A percentile compares a stretch with the other conserved stretches of the same genome.
These are phyloP conservation scores for Sebastes glaucus DNA, from an alignment of 2,797 vertebrate genomes.

Conservation along the genomic window DNA sequence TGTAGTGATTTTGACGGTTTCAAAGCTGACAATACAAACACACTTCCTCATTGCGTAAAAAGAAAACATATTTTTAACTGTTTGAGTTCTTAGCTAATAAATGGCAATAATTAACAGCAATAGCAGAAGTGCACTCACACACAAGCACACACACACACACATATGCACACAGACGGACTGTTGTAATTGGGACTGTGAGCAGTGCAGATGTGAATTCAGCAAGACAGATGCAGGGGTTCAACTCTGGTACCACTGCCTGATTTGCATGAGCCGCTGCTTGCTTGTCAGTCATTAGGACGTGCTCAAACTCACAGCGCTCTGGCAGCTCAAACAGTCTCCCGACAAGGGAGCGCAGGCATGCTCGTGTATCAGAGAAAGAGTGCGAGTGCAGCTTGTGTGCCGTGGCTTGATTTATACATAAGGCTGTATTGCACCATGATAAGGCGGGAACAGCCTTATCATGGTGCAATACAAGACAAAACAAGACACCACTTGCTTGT, in stretches of 20 bases:
- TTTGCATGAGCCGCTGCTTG: conserved; percentile 75
- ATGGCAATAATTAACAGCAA: background rate
- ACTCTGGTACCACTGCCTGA: conserved; percentile 65
- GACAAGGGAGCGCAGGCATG: conserved; percentile 39
- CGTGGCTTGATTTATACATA: conserved; percentile 50
- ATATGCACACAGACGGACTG: background rate
- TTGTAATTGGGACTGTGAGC: conserved; percentile 50
- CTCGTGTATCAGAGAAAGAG: conserved; percentile 21
- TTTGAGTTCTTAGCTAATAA: background rate
- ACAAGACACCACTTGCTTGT: conserved; percentile 27
- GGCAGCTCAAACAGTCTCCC: conserved; percentile 50
- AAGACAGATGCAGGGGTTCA: conserved; percentile 76
- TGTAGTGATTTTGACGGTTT: background rate
- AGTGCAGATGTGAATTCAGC: conserved; percentile 58
- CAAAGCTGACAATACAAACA: background rate
- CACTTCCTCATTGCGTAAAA: background rate
- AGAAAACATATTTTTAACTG: background rate
- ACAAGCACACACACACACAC: background rate
- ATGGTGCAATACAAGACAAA: conserved; percentile 35
- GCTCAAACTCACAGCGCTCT: conserved; percentile 52
- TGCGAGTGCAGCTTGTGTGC: conserved; percentile 19
- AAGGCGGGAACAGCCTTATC: conserved; percentile 38
- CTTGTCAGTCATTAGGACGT: conserved; percentile 75
- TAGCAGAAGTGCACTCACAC: background rate
- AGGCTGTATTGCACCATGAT: conserved; percentile 27